Percentiles rank a stretch among this genome's conserved stretches.
Conservation (phyloP, 2,797 vertebrate genomes). For the Delichon dasypus region DNA sequence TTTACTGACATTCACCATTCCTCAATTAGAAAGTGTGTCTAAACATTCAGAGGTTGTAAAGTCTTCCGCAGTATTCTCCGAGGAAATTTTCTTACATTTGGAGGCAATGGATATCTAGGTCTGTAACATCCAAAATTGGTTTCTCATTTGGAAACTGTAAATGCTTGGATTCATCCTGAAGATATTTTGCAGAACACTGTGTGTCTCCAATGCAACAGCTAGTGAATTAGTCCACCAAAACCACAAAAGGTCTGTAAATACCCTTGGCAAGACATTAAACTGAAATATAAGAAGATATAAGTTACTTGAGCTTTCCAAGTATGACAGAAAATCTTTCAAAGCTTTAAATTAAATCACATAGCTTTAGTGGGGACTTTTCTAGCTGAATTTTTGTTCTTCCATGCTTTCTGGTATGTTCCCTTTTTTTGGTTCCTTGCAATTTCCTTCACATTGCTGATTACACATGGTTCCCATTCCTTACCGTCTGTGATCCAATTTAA, state of each 20-base stretch:
- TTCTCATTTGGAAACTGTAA: constrained; percentile 1
- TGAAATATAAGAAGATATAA: not conserved
- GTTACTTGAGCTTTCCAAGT: not conserved
- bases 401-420: not conserved
- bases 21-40: not conserved
- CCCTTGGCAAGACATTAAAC: not conserved
- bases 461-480: not conserved
- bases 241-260: not conserved
- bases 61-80: not conserved
- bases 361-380: not conserved
- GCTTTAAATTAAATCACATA: not conserved
- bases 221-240: not conserved
- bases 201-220: not conserved
- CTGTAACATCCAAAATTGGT: not conserved
- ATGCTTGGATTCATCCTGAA: not conserved
- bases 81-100: not conserved
- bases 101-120: not conserved
- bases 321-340: not conserved
- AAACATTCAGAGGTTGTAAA: not conserved
- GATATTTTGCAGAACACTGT: not conserved
- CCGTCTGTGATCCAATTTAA: not conserved
- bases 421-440: not conserved
- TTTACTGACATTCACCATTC: not conserved
- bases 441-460: not conserved
- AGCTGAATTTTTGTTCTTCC: not conserved